Base-by-base conservation (phyloP, 2,888 invertebrate genomes). In the Orthonevra nobilis region DNA sequence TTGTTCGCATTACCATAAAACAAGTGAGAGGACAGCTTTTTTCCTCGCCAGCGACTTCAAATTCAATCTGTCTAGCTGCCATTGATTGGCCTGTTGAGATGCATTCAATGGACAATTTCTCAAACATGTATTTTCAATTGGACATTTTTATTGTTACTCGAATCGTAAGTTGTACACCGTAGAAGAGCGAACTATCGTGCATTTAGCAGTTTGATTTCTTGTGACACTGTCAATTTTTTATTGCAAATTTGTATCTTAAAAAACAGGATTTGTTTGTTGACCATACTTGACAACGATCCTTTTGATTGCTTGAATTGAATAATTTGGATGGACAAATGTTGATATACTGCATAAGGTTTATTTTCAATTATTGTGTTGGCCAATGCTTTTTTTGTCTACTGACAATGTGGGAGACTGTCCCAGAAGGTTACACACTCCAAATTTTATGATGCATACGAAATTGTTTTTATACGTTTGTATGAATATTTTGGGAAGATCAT, bases 41-140 rank as follows among this genome's bases (percentile, higher is more conserved):
- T 74, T 64, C 6, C 17, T 17, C n/a, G 50, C 17, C 19, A 42
- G 42, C 38, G 60, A 40, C 66, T 68, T 72, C 66, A 73, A 79
- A 79, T 79, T 68, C 79, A 79, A 79, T 79, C 79, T 79, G 79
- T 79, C 79, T 79, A 79, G 72, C 79, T 79, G 79, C 79, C 79
- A 79, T 66, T 70, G 72, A 79, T 72, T 79, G 79, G 72, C 61
- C 79, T 79, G 73, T 79, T 79, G 79, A 72, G 79, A 64, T 79
- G 72, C 72, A 72, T 54, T 79, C 19, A 79, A 72, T 79, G 66
- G 66, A 72, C 79, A 79, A 79, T 79, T 72, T 79, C 72, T 72
- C 79, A 72, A 79, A 72, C 79, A 66, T 79, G 79, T 66, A 79
- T 66, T 61, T 72, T 60, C 20, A 66, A 60, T 68, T 72, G 72